Conservation (phyloP, 1,140 invertebrate species). For the Drosophila malerkotliana region DNA sequence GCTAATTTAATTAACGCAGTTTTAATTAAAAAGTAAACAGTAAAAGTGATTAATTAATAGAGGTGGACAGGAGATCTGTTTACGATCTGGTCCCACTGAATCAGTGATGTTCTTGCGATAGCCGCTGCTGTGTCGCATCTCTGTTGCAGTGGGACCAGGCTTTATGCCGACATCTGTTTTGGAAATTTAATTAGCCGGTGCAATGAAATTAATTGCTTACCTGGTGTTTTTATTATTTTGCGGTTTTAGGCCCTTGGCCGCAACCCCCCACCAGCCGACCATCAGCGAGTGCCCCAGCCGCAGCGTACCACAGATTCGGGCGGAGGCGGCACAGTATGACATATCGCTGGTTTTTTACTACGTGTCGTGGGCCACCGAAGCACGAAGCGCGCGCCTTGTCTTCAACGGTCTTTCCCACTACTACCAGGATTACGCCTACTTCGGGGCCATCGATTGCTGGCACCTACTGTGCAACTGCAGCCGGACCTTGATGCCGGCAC, state of each 20-base stretch:
- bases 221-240: conserved; percentile 17
- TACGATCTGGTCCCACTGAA: no score
- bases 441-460: conserved; percentile 74
- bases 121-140: background rate
- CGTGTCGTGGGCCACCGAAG: conserved; percentile 75
- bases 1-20: conserved; percentile 53
- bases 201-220: conserved; percentile 31
- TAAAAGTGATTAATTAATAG: conserved; percentile 59
- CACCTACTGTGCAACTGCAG: conserved; percentile 76
- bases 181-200: conserved; percentile 36
- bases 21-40: conserved; percentile 61
- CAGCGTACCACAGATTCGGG: conserved; percentile 52
- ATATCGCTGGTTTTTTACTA: conserved; percentile 75
- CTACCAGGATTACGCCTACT: conserved; percentile 63
- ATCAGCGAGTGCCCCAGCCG: conserved; percentile 63
- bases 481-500: conserved; percentile 43
- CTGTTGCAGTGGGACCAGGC: conserved; percentile 8
- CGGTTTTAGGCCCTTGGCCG: background rate
- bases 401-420: conserved; percentile 65
- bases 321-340: conserved; percentile 46
- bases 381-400: conserved; percentile 51
- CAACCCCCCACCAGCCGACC: background rate
- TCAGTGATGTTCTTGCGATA: background rate
- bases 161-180: conserved; percentile 19
- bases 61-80: background rate